phyloP scores from a whole-genome alignment of 2,888 invertebrate species.

The Mamestra brassicae region DNA sequence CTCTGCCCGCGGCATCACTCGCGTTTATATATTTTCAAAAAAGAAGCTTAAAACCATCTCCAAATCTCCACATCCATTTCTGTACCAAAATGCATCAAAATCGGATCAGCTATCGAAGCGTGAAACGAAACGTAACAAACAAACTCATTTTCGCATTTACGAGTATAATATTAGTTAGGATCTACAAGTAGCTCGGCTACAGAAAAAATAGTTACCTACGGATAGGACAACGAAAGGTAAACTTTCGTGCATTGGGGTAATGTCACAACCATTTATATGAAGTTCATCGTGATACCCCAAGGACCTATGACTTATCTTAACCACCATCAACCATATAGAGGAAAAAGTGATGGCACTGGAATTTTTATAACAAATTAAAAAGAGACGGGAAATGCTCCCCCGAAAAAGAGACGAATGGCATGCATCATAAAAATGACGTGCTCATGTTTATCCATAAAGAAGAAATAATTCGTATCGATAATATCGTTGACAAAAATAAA shows the following conservation, averaged over 20 bases:
- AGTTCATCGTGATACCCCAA: neutral
- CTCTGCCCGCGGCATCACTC: no score
- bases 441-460: conserved; percentile 21
- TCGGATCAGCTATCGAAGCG: no score
- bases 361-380: neutral
- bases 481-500: conserved; percentile 50
- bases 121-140: no score
- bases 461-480: conserved; percentile 27
- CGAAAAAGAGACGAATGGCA: conserved; percentile 11
- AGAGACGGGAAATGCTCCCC: neutral
- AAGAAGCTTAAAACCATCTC: no score
- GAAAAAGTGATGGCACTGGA: neutral
- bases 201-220: no score
- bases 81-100: no score
- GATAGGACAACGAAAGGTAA: neutral
- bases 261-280: neutral
- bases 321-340: neutral
- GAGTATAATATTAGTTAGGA: no score
- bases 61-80: no score
- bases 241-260: neutral
- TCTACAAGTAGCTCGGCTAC: no score
- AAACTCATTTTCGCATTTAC: no score
- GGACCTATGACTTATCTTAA: neutral
- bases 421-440: conserved; percentile 20
- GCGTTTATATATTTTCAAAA: no score